phyloP scores from a whole-genome alignment of 2,888 invertebrate genomes.

The Meghimatium bilineatum region DNA sequence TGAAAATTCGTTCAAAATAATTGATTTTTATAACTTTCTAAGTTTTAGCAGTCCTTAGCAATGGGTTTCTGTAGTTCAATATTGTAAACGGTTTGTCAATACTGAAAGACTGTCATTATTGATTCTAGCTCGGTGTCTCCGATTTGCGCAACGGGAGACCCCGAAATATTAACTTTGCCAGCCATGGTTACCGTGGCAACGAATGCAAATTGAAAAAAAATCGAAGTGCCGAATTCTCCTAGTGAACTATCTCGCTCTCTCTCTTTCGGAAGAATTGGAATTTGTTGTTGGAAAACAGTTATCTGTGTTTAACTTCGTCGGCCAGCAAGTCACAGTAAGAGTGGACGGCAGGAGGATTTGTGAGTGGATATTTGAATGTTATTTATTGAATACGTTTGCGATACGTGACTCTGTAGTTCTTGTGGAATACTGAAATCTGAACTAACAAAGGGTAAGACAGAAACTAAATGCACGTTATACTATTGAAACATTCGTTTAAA shows the following conservation, averaged over 20 bases:
- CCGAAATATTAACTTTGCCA: conserved; percentile 20
- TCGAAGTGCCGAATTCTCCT: conserved; percentile 22
- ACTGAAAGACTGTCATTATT: neutral
- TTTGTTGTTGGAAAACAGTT: neutral
- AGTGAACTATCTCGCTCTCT: conserved; percentile 7
- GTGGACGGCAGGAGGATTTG: neutral
- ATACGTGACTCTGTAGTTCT: no score
- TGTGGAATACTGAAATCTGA: no score
- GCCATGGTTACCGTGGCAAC: conserved; percentile 16
- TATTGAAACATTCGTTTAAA: no score
- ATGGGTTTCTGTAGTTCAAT: no score
- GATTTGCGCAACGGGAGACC: neutral
- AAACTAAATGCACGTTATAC: no score
- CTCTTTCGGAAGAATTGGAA: neutral
- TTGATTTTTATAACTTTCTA: no score
- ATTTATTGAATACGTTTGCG: no score
- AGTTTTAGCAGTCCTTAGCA: no score
- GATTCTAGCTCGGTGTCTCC: neutral
- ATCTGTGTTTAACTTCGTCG: neutral
- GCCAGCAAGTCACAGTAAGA: neutral
- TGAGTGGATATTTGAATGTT: neutral
- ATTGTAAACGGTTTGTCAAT: neutral
- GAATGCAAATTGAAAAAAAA: conserved; percentile 27
- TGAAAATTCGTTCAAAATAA: no score
- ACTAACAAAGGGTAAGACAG: no score